Base-by-base conservation (phyloP, 2,888 invertebrate genomes). In the Operophtera brumata region DNA sequence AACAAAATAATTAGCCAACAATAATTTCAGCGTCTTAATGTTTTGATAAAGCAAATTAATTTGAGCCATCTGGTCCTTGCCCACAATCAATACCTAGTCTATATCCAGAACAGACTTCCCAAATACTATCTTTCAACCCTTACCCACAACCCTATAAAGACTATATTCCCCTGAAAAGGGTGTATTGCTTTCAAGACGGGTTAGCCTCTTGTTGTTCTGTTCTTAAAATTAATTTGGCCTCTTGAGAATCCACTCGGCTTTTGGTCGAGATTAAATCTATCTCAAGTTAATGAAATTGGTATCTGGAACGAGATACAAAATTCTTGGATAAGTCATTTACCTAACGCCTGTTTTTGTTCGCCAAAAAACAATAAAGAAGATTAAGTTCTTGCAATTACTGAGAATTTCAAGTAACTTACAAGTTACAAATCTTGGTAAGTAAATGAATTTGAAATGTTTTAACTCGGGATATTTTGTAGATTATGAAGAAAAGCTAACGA, bases 191-290 rank as follows among this genome's bases (percentile, higher is more conserved):
- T 35, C 54, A 53, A 30, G 56, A 44, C 37, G 57, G 57, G 59
- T 58, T 56, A 54, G 57, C 55, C 57, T 62, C 64, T 64, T 62
- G 80, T 82, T 82, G 80, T 73, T 80, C 78, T 84, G 84, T 84
- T 86, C 81, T 86, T 82, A 78, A 84, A 82, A 84, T 87, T 86
- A 88, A 86, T 86, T 88, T 66, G 72, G 78, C 84, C 85, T 84
- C 86, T 87, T 77, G 86, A 87, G 81, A 80, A 73, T 73, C 62
- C 63, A 75, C 67, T 77, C 64, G 73, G 71, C 71, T 73, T 70
- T 73, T 66, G 69, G 74, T 71, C 70, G 66, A 84, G 82, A 86
- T 86, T 85, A 84, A 81, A 77, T 77, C 81, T 73, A 83, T 85
- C 77, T 78, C 68, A 69, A 82, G 77, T 76, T 82, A 84, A 84